Evolutionary conservation across 2,797 vertebrate genomes (phyloP), one percentile per base, ranked within the genome.

Genomic region (Pempheris klunzingeri): DNA sequence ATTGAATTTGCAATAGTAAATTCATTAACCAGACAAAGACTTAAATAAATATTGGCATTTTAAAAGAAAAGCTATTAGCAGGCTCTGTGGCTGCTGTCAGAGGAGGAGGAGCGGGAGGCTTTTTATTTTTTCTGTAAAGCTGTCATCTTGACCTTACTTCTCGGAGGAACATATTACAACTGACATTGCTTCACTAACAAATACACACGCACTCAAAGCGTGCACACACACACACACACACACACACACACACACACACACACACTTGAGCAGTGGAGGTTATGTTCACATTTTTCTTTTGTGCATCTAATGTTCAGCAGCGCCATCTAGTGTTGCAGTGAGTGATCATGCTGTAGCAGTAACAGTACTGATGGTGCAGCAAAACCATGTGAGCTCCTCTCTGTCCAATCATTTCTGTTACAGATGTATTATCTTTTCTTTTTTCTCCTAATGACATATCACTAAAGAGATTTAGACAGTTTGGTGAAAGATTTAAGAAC

Each of bases 61-160:
- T 68, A 68, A 87, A 77, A 75, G 60, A 77, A 46, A 76, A 61
- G 62, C 67, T 67, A 62, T 81, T 70, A 82, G 62, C 50, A 59
- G 62, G 46, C 28, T 3, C 54, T n/a, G 46, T 52, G 69, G 76
- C 47, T 78, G 2, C 2, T 72, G 26, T 67, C 47, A 54, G 62
- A 10, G 30, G 32, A 74, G 38, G 57, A 52, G 44, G 44, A n/a
- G 34, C 0, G 0, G 32, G 28, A 55, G 24, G 46, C 57, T 52
- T 71, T 75, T 74, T 50, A 34, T 53, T 69, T 59, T 57, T 67
- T 54, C 22, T 28, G 11, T 26, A 24, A 73, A 49, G 88, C 76
- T 74, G 74, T 85, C 81, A 83, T 83, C 69, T 79, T 87, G 76
- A 88, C 87, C 76, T 90, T 87, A 68, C 70, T 78, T 82, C 76